These are phyloP conservation scores for Enteromius anoplus DNA, from an alignment of 2,797 vertebrate genomes.

Conservation along the genomic window DNA sequence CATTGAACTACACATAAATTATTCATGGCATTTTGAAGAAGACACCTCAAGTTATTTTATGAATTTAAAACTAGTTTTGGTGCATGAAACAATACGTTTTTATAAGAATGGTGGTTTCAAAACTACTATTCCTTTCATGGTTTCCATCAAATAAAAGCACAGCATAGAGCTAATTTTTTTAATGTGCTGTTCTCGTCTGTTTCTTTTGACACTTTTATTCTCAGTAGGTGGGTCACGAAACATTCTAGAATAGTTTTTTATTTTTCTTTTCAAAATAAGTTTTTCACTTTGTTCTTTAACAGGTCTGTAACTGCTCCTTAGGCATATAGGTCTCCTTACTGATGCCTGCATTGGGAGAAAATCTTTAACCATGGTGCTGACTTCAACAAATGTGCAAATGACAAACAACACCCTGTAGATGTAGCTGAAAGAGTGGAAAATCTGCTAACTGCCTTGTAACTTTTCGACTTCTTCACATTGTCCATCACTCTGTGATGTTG, in stretches of 20 bases:
- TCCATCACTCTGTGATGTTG: not conserved
- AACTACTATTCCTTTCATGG: not conserved
- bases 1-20: slow-evolving; percentile 1
- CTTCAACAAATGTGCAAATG: slow-evolving; percentile 22
- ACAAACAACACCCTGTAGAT: slow-evolving; percentile 13
- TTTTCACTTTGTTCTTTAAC: slow-evolving; percentile 11
- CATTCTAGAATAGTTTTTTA: not conserved
- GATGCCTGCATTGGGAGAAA: slow-evolving; percentile 9
- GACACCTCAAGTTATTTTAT: not conserved
- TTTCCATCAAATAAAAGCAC: not conserved
- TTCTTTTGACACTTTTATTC: slow-evolving; percentile 18
- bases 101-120: not conserved
- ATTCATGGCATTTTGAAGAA: slow-evolving; percentile 5
- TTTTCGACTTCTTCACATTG: not conserved
- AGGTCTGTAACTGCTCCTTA: not conserved
- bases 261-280: not conserved
- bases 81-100: not conserved
- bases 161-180: slow-evolving; percentile 13
- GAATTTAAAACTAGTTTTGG: slow-evolving; percentile 7
- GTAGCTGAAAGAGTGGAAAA: slow-evolving; percentile 21
- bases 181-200: slow-evolving; percentile 5
- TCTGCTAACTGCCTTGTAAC: slow-evolving; percentile 5
- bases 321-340: not conserved
- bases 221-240: not conserved
- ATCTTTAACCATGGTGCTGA: slow-evolving; percentile 19